Conservation (phyloP, 2,113 vertebrate species). For the Gymnocephalus cernua region DNA sequence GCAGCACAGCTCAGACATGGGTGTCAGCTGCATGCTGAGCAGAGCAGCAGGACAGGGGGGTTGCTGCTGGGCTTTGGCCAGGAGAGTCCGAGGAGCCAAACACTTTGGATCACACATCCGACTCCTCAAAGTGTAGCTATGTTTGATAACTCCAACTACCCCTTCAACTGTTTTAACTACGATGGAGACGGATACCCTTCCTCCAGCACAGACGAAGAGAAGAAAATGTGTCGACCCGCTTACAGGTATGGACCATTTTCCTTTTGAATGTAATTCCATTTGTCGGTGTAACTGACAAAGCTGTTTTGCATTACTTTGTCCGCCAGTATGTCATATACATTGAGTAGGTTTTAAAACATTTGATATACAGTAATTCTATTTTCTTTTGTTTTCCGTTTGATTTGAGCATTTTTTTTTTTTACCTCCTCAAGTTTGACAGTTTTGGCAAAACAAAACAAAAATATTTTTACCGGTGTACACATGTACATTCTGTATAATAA, state of each 20-base stretch:
- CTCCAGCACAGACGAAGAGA: constrained; percentile 92
- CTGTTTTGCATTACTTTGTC: neutral
- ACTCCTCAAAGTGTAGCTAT: constrained; percentile 76
- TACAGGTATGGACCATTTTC: constrained; percentile 89
- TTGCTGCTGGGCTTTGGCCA: constrained; percentile 55
- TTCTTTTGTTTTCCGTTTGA: neutral
- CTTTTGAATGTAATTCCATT: neutral
- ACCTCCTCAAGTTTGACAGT: neutral
- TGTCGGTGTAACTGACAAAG: neutral
- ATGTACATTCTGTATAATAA: neutral
- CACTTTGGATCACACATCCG: constrained; percentile 1
- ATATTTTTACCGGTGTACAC: neutral
- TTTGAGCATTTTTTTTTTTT: neutral
- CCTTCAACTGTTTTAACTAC: constrained; percentile 98
- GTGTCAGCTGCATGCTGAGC: constrained; percentile 57
- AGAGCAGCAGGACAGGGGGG: constrained; percentile 62
- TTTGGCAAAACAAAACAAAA: neutral
- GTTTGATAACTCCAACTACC: constrained; percentile 97
- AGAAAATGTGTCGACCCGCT: constrained; percentile 93
- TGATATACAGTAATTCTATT: neutral
- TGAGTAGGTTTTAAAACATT: neutral
- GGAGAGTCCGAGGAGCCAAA: constrained; percentile 39
- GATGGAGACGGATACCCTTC: constrained; percentile 94
- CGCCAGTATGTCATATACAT: neutral
- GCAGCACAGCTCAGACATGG: constrained; percentile 49